phyloP scores from a whole-genome alignment of 2,113 vertebrate genomes.

The Mastomys coucha region DNA sequence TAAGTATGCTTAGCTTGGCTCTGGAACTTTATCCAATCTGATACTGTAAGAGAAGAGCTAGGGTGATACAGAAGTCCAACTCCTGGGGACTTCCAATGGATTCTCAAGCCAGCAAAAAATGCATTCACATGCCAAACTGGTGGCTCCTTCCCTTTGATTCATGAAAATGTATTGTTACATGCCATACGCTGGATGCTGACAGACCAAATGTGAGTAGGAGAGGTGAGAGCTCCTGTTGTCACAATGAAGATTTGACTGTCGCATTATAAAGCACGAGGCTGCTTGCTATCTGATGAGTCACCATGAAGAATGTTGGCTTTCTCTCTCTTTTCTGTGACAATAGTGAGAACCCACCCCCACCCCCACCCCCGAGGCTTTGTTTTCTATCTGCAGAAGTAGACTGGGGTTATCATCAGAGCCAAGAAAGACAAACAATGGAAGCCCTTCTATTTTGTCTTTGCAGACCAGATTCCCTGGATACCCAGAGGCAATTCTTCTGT shows the following conservation, averaged over 20 bases:
- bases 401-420: neutral
- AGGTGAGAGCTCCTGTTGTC: neutral
- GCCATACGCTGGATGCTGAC: neutral
- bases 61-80: conserved; percentile 24
- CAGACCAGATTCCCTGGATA: neutral
- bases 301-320: neutral
- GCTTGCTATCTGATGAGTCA: neutral
- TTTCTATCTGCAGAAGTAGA: conserved; percentile 15
- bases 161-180: neutral
- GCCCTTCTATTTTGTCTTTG: neutral
- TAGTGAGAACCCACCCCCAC: too few relatives aligned
- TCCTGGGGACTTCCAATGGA: conserved; percentile 31
- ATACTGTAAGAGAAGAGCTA: neutral
- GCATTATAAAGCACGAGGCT: neutral
- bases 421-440: neutral
- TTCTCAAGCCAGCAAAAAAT: conserved; percentile 35
- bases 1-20: neutral
- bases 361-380: neutral
- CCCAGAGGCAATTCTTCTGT: neutral
- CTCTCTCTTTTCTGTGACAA: neutral
- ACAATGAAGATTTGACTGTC: neutral
- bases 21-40: neutral
- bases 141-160: neutral
- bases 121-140: neutral
- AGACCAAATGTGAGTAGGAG: neutral